Conservation (phyloP, 2,888 invertebrate species). For the Agrypnus murinus region DNA sequence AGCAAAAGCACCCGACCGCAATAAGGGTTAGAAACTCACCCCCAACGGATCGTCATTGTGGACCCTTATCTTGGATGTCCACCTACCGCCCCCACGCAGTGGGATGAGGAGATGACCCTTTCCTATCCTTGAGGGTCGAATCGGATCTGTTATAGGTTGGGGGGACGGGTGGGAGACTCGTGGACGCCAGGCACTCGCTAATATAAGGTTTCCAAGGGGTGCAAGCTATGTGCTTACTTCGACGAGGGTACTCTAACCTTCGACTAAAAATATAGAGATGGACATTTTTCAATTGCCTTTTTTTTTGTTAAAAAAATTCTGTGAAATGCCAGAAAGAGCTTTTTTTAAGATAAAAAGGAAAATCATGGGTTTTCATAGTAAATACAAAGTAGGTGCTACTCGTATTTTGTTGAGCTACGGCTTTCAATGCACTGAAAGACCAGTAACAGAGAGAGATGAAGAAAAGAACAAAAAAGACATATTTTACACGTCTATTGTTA, state of each 20-base stretch:
- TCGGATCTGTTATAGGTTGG: slow-evolving; percentile 54
- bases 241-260: slow-evolving; percentile 52
- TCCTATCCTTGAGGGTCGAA: slow-evolving; percentile 60
- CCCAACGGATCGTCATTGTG: slow-evolving; percentile 59
- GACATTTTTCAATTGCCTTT: slow-evolving; percentile 18
- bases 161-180: slow-evolving; percentile 57
- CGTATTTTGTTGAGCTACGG: too few species aligned
- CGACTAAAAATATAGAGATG: slow-evolving; percentile 35
- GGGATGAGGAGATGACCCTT: slow-evolving; percentile 54
- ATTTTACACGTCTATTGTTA: slow-evolving; percentile 42
- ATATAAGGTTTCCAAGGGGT: slow-evolving; percentile 63
- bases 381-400: too few species aligned
- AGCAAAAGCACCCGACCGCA: slow-evolving; percentile 62
- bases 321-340: too few species aligned
- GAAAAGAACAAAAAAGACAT: slow-evolving; percentile 31
- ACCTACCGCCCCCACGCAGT: slow-evolving; percentile 55
- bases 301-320: too few species aligned
- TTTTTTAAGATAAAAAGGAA: too few species aligned
- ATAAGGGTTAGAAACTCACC: slow-evolving; percentile 61
- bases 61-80: slow-evolving; percentile 63
- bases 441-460: background rate
- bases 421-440: too few species aligned
- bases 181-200: slow-evolving; percentile 62
- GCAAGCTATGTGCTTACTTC: slow-evolving; percentile 54
- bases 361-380: too few species aligned